Evolutionary conservation across 2,888 invertebrate genomes (phyloP).

Genomic region (Tipula confusa): DNA sequence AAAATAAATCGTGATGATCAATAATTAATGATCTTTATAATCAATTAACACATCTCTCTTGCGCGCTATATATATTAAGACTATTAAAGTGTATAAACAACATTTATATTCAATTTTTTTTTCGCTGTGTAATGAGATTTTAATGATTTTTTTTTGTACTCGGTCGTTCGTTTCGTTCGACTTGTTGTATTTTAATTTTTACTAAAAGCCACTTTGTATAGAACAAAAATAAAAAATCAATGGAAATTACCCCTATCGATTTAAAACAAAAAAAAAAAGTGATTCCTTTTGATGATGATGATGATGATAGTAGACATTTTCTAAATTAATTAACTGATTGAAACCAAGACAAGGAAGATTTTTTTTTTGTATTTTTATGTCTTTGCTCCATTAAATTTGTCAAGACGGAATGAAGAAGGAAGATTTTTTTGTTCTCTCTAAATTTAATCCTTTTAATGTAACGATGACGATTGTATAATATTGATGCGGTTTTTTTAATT

Average conservation of each 20-base stretch:
- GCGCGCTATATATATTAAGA: background rate
- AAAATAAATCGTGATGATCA: conserved; percentile 25
- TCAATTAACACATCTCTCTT: conserved; percentile 20
- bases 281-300: conserved; percentile 21
- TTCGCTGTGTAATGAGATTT: conserved; percentile 25
- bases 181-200: background rate
- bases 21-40: conserved; percentile 25
- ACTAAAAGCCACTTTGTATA: conserved; percentile 20
- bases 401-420: background rate
- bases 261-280: conserved; percentile 8
- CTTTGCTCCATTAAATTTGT: background rate
- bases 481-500: conserved; percentile 25
- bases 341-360: conserved; percentile 6
- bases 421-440: background rate
- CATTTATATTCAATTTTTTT: conserved; percentile 12
- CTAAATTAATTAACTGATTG: conserved; percentile 20
- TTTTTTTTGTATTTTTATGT: too few species aligned
- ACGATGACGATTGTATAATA: conserved; percentile 12
- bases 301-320: background rate
- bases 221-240: background rate
- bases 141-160: conserved; percentile 12
- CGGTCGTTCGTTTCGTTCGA: background rate
- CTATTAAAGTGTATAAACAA: conserved; percentile 25
- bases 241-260: conserved; percentile 30
- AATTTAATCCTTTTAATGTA: conserved; percentile 25